Base-by-base conservation (phyloP, 2,797 vertebrate genomes). In the Todus mexicanus region DNA sequence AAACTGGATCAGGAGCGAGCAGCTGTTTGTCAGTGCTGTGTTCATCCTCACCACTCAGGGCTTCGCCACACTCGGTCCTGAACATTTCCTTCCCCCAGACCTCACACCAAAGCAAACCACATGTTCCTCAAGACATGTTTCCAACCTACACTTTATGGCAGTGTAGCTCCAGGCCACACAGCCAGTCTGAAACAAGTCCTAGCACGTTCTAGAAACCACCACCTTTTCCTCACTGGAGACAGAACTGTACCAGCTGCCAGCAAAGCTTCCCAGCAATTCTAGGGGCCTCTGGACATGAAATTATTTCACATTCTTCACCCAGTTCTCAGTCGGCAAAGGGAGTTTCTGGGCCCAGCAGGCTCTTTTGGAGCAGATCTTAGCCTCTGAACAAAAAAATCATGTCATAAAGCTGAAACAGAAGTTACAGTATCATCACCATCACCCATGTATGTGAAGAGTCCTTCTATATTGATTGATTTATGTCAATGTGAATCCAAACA, bases 401-500 rank as follows among this genome's bases (percentile, higher is more conserved):
- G 48, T 56, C 56, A 66, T 57, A 92, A 95, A 95, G 66, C 43
- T 80, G 60, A 90, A 96, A 90, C 47, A 91, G 66, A 95, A 92
- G 47, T 64, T 89, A 92, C 38, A 93, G n/a, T 56, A 69, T 11
- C 69, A 86, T 10, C 61, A 90, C 27, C 66, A 92, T 66, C 61
- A 66, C 50, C 70, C 27, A 50, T 68, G 22, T 26, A 65, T 2
- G 2, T 37, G 48, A 64, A 77, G 25, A 43, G 22, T 37, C 83
- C 15, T 88, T 84, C 59, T 53, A n/a, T 64, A 75, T 1, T 78
- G 57, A 91, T 18, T 82, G 57, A 63, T 84, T 71, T 59, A 87
- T 50, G n/a, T 31, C 78, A 79, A n/a, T 63, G 59, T 83, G 74
- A 80, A 81, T 83, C 42, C 61, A 81, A 90, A 80, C 10, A 25